These are phyloP conservation scores for Xyrichtys novacula DNA, from an alignment of 2,797 vertebrate species.

Conservation along the genomic window DNA sequence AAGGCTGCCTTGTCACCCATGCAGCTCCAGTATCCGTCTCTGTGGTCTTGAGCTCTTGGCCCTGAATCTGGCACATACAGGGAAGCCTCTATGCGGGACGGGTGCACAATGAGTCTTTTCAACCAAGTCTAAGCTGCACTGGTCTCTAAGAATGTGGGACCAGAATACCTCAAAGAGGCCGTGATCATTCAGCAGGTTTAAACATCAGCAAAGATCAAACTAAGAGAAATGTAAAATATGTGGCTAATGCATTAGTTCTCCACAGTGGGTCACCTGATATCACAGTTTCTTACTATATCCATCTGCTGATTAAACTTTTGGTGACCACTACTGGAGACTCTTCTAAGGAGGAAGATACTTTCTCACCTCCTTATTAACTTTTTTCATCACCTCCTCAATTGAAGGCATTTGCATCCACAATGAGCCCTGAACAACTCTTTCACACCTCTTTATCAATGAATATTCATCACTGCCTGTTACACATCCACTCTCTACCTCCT, in stretches of 20 bases:
- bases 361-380: constrained; percentile 5
- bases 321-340: background rate
- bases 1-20: constrained; percentile 70
- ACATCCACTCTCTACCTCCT: background rate
- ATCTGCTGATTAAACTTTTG: background rate
- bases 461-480: constrained; percentile 21
- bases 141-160: constrained; percentile 38
- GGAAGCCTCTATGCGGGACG: constrained; percentile 65
- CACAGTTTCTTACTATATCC: background rate
- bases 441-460: constrained; percentile 12
- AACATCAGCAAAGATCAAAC: constrained; percentile 13
- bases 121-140: constrained; percentile 43
- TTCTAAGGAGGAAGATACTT: constrained; percentile 8
- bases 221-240: constrained; percentile 10
- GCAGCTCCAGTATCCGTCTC: constrained; percentile 49
- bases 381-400: constrained; percentile 14
- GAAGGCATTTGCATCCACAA: constrained; percentile 18
- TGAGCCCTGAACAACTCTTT: background rate
- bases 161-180: constrained; percentile 44
- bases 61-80: constrained; percentile 54
- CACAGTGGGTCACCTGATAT: background rate
- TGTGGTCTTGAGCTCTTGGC: constrained; percentile 47
- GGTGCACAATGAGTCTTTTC: constrained; percentile 75
- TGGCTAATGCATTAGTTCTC: background rate
- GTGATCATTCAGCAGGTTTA: constrained; percentile 26